Percentiles rank a stretch among this genome's conserved stretches.
phyloP scores from a whole-genome alignment of 2,888 invertebrate genomes.

The Eupithecia centaureata region DNA sequence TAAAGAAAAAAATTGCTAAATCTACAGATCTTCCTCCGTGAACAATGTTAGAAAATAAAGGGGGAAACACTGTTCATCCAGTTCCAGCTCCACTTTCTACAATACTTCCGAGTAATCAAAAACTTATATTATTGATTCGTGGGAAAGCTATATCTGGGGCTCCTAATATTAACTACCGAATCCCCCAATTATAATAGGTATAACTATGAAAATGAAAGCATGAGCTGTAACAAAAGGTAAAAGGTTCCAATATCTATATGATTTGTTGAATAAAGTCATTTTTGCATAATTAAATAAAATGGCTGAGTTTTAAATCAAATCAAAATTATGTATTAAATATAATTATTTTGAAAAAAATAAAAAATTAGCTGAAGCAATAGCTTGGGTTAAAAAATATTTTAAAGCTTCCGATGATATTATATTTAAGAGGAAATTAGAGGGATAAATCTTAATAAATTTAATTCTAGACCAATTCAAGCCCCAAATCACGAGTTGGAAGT shows the following conservation, averaged over 20 bases:
- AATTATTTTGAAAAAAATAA: slow-evolving; percentile 74
- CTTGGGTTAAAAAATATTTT: slow-evolving; percentile 85
- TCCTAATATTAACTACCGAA: slow-evolving; percentile 91
- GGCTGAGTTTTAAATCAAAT: slow-evolving; percentile 83
- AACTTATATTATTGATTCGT: slow-evolving; percentile 93
- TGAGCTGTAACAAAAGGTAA: too few relatives aligned
- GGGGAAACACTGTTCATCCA: too few relatives aligned
- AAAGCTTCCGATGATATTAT: slow-evolving; percentile 81
- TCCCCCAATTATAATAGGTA: slow-evolving; percentile 90
- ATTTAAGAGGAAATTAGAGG: slow-evolving; percentile 81
- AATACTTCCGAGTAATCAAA: slow-evolving; percentile 90
- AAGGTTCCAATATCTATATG: too few relatives aligned
- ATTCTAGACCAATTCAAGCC: slow-evolving; percentile 86
- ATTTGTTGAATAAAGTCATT: too few relatives aligned
- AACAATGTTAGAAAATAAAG: too few relatives aligned
- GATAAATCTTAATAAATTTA: too few relatives aligned
- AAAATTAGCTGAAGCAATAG: slow-evolving; percentile 82
- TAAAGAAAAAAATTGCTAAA: too few relatives aligned
- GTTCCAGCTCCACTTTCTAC: too few relatives aligned
- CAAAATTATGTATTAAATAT: slow-evolving; percentile 66
- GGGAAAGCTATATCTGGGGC: slow-evolving; percentile 93
- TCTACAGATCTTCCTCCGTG: too few relatives aligned
- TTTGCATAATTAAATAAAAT: slow-evolving; percentile 84
- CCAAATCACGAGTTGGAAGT: slow-evolving; percentile 72
- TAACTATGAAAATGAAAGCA: too few relatives aligned